These are phyloP conservation scores for Macropodus opercularis DNA, from an alignment of 2,797 vertebrate genomes.

Conservation along the genomic window DNA sequence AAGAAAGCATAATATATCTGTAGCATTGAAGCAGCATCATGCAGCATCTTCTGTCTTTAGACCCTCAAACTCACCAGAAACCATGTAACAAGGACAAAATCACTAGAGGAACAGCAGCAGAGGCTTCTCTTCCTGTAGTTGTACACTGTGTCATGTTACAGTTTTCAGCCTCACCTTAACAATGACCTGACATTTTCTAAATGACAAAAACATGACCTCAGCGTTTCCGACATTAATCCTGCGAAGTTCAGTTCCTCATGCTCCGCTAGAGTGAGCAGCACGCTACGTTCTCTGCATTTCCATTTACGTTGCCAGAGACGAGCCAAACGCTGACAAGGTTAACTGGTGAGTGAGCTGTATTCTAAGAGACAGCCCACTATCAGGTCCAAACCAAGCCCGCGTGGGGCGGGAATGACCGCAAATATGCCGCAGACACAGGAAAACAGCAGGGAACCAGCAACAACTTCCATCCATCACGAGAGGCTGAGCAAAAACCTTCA, in stretches of 20 bases:
- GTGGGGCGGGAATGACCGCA: constrained; percentile 55
- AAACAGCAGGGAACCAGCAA: constrained; percentile 51
- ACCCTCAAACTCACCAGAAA: too few relatives aligned
- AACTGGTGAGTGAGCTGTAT: constrained; percentile 56
- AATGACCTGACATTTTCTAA: constrained; percentile 5
- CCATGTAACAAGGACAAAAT: too few relatives aligned
- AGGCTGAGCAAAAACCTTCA: constrained; percentile 40
- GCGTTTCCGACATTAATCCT: constrained; percentile 20
- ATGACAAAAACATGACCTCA: constrained; percentile 8
- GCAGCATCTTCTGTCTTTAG: not conserved
- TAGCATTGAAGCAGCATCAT: not conserved
- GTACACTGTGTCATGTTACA: too few relatives aligned
- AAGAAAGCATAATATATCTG: constrained; percentile 1
- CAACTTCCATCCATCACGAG: constrained; percentile 27
- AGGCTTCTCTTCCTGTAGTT: too few relatives aligned
- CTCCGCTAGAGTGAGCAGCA: constrained; percentile 16
- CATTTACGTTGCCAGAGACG: constrained; percentile 30
- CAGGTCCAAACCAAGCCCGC: constrained; percentile 52
- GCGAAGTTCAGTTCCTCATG: not conserved
- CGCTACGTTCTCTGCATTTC: constrained; percentile 19
- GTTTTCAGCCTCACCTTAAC: constrained; percentile 1
- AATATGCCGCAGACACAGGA: constrained; percentile 67
- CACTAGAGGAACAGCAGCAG: too few relatives aligned
- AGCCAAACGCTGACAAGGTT: constrained; percentile 29
- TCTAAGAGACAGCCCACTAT: constrained; percentile 59